phyloP scores from a whole-genome alignment of 2,888 invertebrate genomes.

The Stegana nigrithorax region DNA sequence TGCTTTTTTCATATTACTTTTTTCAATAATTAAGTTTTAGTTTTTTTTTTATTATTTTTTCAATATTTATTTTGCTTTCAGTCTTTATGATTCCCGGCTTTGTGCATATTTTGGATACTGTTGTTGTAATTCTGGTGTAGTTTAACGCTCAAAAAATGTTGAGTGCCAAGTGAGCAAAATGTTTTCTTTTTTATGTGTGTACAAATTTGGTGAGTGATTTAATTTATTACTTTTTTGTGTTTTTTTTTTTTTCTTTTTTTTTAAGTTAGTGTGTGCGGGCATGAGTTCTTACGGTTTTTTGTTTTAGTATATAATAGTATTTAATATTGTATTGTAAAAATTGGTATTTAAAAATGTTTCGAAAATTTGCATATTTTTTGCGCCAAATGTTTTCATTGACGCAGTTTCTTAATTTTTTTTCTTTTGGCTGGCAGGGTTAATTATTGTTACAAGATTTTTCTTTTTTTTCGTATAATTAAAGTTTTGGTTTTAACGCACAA shows the following conservation, averaged over 20 bases:
- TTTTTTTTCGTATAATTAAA: slow-evolving; percentile 4
- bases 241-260: not conserved
- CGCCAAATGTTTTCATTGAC: not conserved
- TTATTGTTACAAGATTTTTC: slow-evolving; percentile 16
- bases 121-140: not conserved
- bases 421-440: slow-evolving; percentile 14
- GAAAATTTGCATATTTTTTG: slow-evolving; percentile 10
- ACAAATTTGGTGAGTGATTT: not conserved
- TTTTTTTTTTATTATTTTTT: slow-evolving; percentile 26
- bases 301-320: too few relatives aligned
- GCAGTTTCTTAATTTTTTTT: not conserved
- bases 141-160: not conserved
- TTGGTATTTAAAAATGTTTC: slow-evolving; percentile 12
- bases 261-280: slow-evolving; percentile 3
- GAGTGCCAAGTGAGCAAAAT: slow-evolving; percentile 4
- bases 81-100: slow-evolving; percentile 66
- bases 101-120: slow-evolving; percentile 51
- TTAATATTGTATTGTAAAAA: slow-evolving; percentile 8
- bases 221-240: not conserved
- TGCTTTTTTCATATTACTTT: slow-evolving; percentile 14
- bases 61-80: slow-evolving; percentile 45
- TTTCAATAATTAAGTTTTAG: too few relatives aligned
- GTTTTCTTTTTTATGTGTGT: not conserved
- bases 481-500: not conserved
- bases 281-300: too few relatives aligned